phyloP scores from a whole-genome alignment of 2,113 vertebrate genomes.

The Helogale parvula region DNA sequence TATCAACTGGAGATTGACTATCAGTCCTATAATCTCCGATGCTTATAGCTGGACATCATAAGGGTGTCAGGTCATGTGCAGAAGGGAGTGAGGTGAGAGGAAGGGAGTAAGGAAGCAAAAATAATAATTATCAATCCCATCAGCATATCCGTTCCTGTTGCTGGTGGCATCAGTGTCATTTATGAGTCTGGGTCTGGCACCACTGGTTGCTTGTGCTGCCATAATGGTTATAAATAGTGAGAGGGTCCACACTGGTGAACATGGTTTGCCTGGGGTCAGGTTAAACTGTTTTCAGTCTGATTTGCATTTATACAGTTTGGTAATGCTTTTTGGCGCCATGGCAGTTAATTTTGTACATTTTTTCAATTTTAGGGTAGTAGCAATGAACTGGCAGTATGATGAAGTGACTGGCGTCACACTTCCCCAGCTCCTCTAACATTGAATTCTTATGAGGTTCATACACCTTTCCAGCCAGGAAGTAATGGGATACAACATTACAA shows the following conservation, averaged over 20 bases:
- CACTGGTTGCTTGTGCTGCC: constrained; percentile 92
- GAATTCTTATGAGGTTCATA: constrained; percentile 92
- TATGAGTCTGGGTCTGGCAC: constrained; percentile 86
- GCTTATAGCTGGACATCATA: neutral
- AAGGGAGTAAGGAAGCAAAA: constrained; percentile 49
- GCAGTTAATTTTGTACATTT: constrained; percentile 93
- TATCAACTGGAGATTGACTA: constrained; percentile 50
- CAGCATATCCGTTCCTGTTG: neutral
- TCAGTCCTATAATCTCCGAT: neutral
- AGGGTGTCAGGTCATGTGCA: constrained; percentile 10
- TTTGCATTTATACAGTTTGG: constrained; percentile 95
- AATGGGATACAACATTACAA: constrained; percentile 94
- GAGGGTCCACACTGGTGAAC: constrained; percentile 93
- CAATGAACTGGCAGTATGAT: constrained; percentile 95
- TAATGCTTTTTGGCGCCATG: constrained; percentile 91
- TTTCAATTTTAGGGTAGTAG: constrained; percentile 92
- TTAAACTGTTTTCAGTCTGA: constrained; percentile 96
- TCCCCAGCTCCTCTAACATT: constrained; percentile 92
- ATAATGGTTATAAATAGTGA: constrained; percentile 96
- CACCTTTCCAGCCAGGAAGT: constrained; percentile 93
- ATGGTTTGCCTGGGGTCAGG: constrained; percentile 93
- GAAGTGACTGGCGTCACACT: constrained; percentile 94
- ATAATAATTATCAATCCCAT: constrained; percentile 65
- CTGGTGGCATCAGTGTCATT: constrained; percentile 77
- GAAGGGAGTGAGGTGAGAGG: neutral